Evolutionary conservation across 1,140 invertebrate species (phyloP).

Genomic region (Drosophila ironensis): DNA sequence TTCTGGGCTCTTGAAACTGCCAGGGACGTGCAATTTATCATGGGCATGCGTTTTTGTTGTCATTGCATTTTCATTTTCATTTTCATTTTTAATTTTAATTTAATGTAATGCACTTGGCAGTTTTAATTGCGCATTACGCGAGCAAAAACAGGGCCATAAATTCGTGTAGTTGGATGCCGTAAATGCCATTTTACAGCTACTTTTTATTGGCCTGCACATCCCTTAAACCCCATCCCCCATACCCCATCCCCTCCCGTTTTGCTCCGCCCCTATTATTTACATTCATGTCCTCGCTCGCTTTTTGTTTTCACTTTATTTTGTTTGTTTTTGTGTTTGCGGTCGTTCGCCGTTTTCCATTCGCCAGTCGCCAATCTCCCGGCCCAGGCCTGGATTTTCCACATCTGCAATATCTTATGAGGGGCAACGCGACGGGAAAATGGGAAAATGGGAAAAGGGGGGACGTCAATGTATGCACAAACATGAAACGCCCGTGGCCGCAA

Average conservation of each 20-base stretch:
- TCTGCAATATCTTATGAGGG: background rate
- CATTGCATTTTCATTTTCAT: constrained; percentile 29
- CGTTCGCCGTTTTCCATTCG: constrained; percentile 39
- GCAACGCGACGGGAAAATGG: background rate
- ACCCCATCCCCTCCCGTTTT: background rate
- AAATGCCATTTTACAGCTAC: constrained; percentile 71
- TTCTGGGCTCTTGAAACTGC: constrained; percentile 36
- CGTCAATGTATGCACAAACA: constrained; percentile 54
- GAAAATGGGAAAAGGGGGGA: background rate
- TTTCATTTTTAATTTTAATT: constrained; percentile 47
- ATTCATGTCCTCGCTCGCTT: constrained; percentile 19
- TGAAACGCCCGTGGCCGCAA: constrained; percentile 61
- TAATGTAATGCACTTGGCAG: constrained; percentile 74
- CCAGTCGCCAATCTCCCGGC: too few relatives aligned
- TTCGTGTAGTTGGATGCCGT: constrained; percentile 66
- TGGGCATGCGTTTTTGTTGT: constrained; percentile 6
- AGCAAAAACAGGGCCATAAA: constrained; percentile 64
- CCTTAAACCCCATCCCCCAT: constrained; percentile 17
- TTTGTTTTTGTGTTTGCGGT: constrained; percentile 60
- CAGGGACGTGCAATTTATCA: constrained; percentile 41
- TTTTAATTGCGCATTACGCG: constrained; percentile 71
- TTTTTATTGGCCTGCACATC: constrained; percentile 62
- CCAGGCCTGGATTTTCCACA: constrained; percentile 7
- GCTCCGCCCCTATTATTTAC: background rate
- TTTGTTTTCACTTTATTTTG: constrained; percentile 43